These are phyloP conservation scores for Eciton burchellii DNA, from an alignment of 1,140 invertebrate species.

Conservation along the genomic window DNA sequence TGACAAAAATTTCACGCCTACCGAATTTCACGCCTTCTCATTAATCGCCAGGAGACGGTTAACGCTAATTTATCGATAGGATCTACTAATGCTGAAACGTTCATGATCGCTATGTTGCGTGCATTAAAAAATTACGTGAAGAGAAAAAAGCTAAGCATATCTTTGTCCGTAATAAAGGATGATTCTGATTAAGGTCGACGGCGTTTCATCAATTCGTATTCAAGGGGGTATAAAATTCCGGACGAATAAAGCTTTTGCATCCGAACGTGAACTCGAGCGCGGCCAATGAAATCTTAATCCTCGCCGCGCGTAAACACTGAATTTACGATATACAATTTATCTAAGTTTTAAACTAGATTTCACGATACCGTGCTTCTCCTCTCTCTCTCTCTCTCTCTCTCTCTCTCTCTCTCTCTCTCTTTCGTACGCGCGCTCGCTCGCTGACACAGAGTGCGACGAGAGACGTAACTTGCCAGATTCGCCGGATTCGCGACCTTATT, in stretches of 20 bases:
- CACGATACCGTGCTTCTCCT: conserved; percentile 5
- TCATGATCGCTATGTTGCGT: not conserved
- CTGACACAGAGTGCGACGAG: conserved; percentile 11
- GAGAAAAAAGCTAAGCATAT: not conserved
- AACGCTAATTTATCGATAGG: conserved; percentile 38
- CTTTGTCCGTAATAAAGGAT: not conserved
- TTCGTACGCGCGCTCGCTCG: conserved; percentile 5
- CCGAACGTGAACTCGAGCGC: not conserved
- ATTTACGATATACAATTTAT: conserved; percentile 23
- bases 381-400: not conserved
- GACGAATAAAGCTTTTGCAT: not conserved
- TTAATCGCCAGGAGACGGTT: conserved; percentile 25
- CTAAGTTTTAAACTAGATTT: conserved; percentile 30
- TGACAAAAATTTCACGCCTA: conserved; percentile 28
- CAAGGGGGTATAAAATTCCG: not conserved
- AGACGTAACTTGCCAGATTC: conserved; percentile 55
- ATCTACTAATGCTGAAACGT: too few species aligned
- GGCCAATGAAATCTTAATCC: conserved; percentile 15
- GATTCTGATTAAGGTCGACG: conserved; percentile 16
- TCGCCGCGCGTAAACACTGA: conserved; percentile 17
- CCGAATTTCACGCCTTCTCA: conserved; percentile 48
- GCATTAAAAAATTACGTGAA: too few species aligned
- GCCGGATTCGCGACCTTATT: conserved; percentile 61
- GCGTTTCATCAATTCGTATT: conserved; percentile 15
- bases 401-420: not conserved